Percentiles rank a stretch among this genome's conserved stretches.
phyloP scores from a whole-genome alignment of 2,797 vertebrate genomes.

The Sus cebifrons region DNA sequence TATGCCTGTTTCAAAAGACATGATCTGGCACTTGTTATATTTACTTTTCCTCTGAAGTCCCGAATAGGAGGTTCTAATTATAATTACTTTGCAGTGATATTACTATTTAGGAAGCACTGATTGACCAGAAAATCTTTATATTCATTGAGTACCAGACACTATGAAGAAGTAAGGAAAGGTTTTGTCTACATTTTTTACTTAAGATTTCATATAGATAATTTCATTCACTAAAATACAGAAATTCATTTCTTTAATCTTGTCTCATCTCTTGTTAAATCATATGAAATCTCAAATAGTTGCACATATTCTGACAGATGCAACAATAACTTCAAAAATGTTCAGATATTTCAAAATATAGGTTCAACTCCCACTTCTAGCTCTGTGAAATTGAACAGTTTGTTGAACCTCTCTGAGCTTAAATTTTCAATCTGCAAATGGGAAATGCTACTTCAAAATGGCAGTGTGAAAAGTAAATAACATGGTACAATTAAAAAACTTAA shows the following conservation, averaged over 20 bases:
- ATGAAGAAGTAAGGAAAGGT: neutral
- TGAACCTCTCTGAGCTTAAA: neutral
- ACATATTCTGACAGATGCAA: neutral
- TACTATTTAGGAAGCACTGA: neutral
- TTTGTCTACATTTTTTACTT: neutral
- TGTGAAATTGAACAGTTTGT: neutral
- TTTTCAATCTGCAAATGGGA: neutral
- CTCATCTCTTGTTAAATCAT: neutral
- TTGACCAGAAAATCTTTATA: neutral
- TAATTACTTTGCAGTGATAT: neutral
- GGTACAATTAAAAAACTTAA: neutral
- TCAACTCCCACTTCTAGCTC: neutral
- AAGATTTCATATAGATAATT: slow-evolving; percentile 1
- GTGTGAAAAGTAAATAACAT: slow-evolving; percentile 48
- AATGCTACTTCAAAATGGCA: neutral
- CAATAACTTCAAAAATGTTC: slow-evolving; percentile 23
- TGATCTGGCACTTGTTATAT: neutral
- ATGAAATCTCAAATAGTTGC: neutral
- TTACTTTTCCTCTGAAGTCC: slow-evolving; percentile 55
- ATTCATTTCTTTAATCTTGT: neutral
- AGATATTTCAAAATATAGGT: slow-evolving; percentile 9
- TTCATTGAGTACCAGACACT: neutral
- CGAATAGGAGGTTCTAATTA: slow-evolving; percentile 27
- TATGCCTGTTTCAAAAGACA: neutral
- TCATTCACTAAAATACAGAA: slow-evolving; percentile 17